A percentile compares a stretch with the other conserved stretches of the same genome.
phyloP scores from a whole-genome alignment of 2,113 vertebrate species.

The Hippocampus comes region DNA sequence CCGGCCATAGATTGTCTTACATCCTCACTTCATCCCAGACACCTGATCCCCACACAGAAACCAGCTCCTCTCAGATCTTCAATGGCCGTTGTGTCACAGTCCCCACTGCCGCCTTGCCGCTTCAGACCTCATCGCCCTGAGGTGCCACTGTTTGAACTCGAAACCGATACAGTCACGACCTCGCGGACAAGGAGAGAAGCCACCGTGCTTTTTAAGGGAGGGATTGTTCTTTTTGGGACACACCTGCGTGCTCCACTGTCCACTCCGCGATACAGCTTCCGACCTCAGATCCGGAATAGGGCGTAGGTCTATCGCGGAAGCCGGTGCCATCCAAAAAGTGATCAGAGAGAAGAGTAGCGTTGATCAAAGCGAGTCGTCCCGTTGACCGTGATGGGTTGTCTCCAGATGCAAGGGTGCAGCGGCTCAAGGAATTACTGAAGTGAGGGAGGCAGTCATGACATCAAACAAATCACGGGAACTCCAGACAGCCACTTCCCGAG shows the following conservation, averaged over 20 bases:
- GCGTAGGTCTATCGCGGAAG: slow-evolving; percentile 32
- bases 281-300: slow-evolving; percentile 23
- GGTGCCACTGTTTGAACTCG: slow-evolving; percentile 68
- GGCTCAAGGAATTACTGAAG: slow-evolving; percentile 62
- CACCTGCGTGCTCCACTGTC: slow-evolving; percentile 57
- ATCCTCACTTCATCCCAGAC: slow-evolving; percentile 71
- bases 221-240: slow-evolving; percentile 48
- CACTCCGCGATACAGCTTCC: slow-evolving; percentile 32
- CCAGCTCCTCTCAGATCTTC: slow-evolving; percentile 67
- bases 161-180: slow-evolving; percentile 62
- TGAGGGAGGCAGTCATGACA: slow-evolving; percentile 53
- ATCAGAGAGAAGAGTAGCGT: slow-evolving; percentile 49
- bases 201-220: slow-evolving; percentile 44
- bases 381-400: background rate
- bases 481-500: slow-evolving; percentile 9
- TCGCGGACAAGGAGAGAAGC: slow-evolving; percentile 48
- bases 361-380: slow-evolving; percentile 54
- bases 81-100: slow-evolving; percentile 68
- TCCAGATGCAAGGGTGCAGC: slow-evolving; percentile 16
- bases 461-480: slow-evolving; percentile 63
- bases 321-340: slow-evolving; percentile 55
- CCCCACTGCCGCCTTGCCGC: slow-evolving; percentile 45
- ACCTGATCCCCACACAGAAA: slow-evolving; percentile 72
- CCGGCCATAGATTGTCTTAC: slow-evolving; percentile 78
- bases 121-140: slow-evolving; percentile 59